Conservation (phyloP, 2,797 vertebrate species). For the Epinephelus awoara region DNA sequence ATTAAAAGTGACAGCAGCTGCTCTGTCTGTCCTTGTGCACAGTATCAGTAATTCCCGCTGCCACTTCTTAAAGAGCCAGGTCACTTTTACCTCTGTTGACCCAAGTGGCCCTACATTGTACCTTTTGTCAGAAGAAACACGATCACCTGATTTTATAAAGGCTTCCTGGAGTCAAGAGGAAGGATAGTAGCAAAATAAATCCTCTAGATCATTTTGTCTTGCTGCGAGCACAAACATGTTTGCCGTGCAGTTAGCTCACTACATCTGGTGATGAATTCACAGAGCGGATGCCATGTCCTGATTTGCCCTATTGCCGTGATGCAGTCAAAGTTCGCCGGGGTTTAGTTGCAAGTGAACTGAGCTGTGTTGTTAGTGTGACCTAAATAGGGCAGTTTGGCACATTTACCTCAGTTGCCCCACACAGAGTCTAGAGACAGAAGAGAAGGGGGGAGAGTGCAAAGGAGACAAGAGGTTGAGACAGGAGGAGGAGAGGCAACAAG, state of each 20-base stretch:
- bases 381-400: conserved; percentile 77
- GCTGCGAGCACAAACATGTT: conserved; percentile 19
- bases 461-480: conserved; percentile 55
- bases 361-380: conserved; percentile 67
- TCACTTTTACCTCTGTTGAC: conserved; percentile 68
- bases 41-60: conserved; percentile 65
- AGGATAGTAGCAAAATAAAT: conserved; percentile 15
- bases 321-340: conserved; percentile 57
- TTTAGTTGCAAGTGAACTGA: conserved; percentile 62
- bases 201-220: conserved; percentile 12
- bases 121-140: conserved; percentile 15
- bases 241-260: conserved; percentile 14
- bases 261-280: conserved; percentile 43
- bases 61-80: conserved; percentile 81
- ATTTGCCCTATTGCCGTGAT: conserved; percentile 47
- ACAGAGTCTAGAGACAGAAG: conserved; percentile 39
- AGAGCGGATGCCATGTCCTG: conserved; percentile 37
- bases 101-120: conserved; percentile 24
- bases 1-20: conserved; percentile 86
- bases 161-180: background rate
- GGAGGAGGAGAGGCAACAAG: conserved; percentile 15
- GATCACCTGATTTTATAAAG: conserved; percentile 32
- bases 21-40: conserved; percentile 74
- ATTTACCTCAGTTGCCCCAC: conserved; percentile 75
- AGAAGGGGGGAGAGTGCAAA: conserved; percentile 52